These are phyloP conservation scores for Piprites chloris DNA, from an alignment of 2,113 vertebrate species.

Conservation along the genomic window DNA sequence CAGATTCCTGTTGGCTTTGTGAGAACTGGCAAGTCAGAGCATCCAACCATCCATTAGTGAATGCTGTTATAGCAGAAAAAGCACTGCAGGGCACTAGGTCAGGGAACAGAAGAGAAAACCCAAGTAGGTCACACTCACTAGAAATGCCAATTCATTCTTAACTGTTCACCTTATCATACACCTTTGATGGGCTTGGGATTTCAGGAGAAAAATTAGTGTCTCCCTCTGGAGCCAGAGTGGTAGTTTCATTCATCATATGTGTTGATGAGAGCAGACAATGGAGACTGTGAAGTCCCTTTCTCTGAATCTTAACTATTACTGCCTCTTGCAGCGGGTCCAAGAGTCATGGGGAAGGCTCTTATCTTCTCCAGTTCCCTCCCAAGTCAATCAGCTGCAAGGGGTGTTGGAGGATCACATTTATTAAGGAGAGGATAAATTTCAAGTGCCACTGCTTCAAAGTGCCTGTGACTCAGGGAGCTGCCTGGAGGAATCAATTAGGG, in stretches of 20 bases:
- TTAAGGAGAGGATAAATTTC: not conserved
- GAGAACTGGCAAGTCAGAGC: not conserved
- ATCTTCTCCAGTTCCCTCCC: not conserved
- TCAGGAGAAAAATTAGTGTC: not conserved
- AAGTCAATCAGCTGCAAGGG: not conserved
- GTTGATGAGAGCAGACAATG: not conserved
- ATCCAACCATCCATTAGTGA: not conserved
- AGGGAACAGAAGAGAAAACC: not conserved
- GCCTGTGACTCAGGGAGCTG: not conserved
- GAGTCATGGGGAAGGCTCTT: not conserved
- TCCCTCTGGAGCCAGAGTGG: not conserved
- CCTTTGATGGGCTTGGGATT: not conserved
- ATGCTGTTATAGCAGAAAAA: not conserved
- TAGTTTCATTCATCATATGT: not conserved
- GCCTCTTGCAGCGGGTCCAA: not conserved
- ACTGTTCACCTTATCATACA: not conserved
- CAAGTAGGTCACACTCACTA: not conserved
- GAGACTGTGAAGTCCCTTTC: not conserved
- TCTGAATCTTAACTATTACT: not conserved
- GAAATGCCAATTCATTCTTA: not conserved
- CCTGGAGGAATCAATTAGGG: not conserved
- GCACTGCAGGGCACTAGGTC: not conserved
- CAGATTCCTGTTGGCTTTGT: not conserved
- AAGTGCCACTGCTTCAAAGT: not conserved
- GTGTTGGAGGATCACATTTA: not conserved